phyloP scores from a whole-genome alignment of 2,888 invertebrate genomes.

The Luffia ferchaultella region DNA sequence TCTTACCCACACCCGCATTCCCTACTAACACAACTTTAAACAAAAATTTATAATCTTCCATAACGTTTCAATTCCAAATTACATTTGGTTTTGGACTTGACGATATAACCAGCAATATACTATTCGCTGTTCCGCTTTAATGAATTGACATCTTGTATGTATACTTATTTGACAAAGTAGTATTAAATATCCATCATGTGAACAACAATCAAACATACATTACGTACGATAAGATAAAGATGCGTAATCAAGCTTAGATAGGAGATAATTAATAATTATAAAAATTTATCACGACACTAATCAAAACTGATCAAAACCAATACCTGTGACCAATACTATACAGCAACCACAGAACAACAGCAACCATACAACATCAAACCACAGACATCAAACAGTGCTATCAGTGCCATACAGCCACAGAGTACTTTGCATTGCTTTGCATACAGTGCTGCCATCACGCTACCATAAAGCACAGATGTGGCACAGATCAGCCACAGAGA shows the following conservation, averaged over 20 bases:
- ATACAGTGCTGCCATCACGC: too few relatives aligned
- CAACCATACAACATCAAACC: too few relatives aligned
- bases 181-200: conserved; percentile 38
- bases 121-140: conserved; percentile 44
- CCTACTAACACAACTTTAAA: conserved; percentile 99
- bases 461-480: too few relatives aligned
- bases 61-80: conserved; percentile 35
- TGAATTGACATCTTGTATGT: conserved; percentile 34
- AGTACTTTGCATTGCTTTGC: too few relatives aligned
- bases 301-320: too few relatives aligned
- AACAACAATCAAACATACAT: conserved; percentile 6
- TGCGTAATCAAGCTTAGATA: conserved; percentile 4
- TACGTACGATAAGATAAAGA: too few relatives aligned
- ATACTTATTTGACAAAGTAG: conserved; percentile 38
- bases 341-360: too few relatives aligned
- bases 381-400: too few relatives aligned
- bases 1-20: conserved; percentile 98
- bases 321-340: too few relatives aligned
- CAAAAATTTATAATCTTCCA: conserved; percentile 99
- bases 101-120: conserved; percentile 25
- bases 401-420: too few relatives aligned
- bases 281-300: conserved; percentile 11
- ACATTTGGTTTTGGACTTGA: conserved; percentile 17
- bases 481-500: too few relatives aligned
- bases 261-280: not conserved